These are phyloP conservation scores for Exocentrus adspersus DNA, from an alignment of 2,888 invertebrate genomes.

Conservation along the genomic window DNA sequence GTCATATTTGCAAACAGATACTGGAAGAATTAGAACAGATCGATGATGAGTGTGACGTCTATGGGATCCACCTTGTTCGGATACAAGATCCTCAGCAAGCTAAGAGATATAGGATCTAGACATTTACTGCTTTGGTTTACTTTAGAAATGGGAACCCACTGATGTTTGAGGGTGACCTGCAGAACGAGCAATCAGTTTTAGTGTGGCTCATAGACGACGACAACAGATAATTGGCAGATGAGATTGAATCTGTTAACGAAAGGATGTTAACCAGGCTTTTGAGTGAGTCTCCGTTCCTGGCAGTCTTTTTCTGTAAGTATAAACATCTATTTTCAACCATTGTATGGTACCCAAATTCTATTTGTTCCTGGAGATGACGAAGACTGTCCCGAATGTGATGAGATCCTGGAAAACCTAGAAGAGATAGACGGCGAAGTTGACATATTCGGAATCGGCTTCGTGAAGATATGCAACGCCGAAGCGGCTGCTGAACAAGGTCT, in stretches of 20 bases:
- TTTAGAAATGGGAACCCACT: slow-evolving; percentile 89
- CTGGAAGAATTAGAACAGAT: slow-evolving; percentile 87
- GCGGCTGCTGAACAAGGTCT: slow-evolving; percentile 85
- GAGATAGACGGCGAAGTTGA: slow-evolving; percentile 96
- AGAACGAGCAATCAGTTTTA: slow-evolving; percentile 90
- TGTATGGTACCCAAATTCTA: too few species aligned
- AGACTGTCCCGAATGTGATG: slow-evolving; percentile 90
- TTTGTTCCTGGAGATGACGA: slow-evolving; percentile 75
- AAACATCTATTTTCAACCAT: too few species aligned
- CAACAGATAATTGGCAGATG: slow-evolving; percentile 91
- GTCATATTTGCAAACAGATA: slow-evolving; percentile 91
- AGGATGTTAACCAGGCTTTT: slow-evolving; percentile 88
- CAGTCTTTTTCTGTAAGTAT: slow-evolving; percentile 91
- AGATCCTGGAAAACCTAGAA: slow-evolving; percentile 89
- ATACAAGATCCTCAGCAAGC: slow-evolving; percentile 88
- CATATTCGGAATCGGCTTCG: slow-evolving; percentile 92
- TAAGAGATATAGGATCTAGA: slow-evolving; percentile 90
- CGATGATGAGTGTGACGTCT: slow-evolving; percentile 92
- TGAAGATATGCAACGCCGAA: slow-evolving; percentile 86
- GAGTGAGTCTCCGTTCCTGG: slow-evolving; percentile 86
- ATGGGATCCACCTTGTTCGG: slow-evolving; percentile 92
- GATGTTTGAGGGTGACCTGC: slow-evolving; percentile 89
- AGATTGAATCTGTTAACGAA: slow-evolving; percentile 92
- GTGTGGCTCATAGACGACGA: slow-evolving; percentile 95
- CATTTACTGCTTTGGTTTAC: slow-evolving; percentile 92